A percentile compares a stretch with the other conserved stretches of the same genome.
Conservation (phyloP, 2,113 vertebrate species). For the Gasterosteus aculeatus region DNA sequence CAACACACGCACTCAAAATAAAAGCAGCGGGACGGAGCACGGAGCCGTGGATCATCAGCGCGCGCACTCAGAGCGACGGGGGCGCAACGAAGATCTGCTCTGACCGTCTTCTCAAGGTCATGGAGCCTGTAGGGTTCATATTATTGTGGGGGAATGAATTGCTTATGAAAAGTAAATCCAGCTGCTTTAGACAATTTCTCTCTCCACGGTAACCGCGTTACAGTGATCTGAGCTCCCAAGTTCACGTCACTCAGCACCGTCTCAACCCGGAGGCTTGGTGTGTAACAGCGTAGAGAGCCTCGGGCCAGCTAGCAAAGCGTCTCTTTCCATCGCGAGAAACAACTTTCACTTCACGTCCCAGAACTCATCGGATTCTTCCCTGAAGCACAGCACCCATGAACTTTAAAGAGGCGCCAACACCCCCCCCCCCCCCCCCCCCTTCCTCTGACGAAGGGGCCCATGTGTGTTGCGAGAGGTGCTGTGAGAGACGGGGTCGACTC, state of each 20-base stretch:
- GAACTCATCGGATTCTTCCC: conserved; percentile 26
- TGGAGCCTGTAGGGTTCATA: neutral
- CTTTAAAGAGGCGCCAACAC: conserved; percentile 30
- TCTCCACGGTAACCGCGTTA: conserved; percentile 5
- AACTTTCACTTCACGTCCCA: conserved; percentile 19
- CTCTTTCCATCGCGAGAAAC: conserved; percentile 39
- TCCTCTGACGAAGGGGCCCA: conserved; percentile 11
- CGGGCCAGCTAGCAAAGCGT: conserved; percentile 15
- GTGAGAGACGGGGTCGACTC: conserved; percentile 36
- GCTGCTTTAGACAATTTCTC: neutral
- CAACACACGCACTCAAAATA: conserved; percentile 35
- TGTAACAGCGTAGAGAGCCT: conserved; percentile 30
- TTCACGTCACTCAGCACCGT: conserved; percentile 24
- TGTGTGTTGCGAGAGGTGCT: conserved; percentile 27
- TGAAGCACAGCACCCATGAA: conserved; percentile 49
- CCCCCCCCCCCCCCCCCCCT: neutral
- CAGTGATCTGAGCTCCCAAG: conserved; percentile 39
- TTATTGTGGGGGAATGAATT: neutral
- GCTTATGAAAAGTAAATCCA: conserved; percentile 10
- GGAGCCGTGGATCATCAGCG: conserved; percentile 63
- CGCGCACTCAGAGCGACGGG: neutral
- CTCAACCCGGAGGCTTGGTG: conserved; percentile 18
- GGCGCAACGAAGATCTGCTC: neutral
- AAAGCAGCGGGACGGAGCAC: conserved; percentile 33
- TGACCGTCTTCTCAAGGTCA: neutral